Evolutionary conservation across 1,140 invertebrate species (phyloP).

Genomic region (Metaphire vulgaris): DNA sequence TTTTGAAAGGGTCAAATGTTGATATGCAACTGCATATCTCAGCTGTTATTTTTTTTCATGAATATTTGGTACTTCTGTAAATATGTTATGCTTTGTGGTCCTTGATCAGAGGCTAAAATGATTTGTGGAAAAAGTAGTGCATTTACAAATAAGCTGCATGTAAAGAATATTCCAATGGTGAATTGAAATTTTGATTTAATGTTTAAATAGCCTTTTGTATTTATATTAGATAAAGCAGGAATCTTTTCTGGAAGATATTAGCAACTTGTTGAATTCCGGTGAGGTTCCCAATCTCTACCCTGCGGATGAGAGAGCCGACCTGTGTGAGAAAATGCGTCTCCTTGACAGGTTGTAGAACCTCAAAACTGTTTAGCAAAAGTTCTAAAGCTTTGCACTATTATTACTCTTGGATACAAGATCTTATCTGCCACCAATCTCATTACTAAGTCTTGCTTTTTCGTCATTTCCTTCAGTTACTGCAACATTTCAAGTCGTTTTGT

Average conservation of each 20-base stretch:
- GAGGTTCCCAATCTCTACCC: slow-evolving; percentile 88
- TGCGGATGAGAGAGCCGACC: slow-evolving; percentile 80
- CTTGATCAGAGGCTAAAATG: too few relatives aligned
- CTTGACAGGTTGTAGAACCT: slow-evolving; percentile 67
- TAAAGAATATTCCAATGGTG: too few relatives aligned
- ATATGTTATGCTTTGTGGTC: too few relatives aligned
- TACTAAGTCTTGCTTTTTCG: not conserved
- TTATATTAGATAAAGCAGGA: slow-evolving; percentile 95
- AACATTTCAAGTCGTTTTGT: not conserved
- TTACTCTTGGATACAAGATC: not conserved
- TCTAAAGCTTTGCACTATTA: not conserved
- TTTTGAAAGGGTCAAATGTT: too few relatives aligned
- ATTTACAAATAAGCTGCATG: too few relatives aligned
- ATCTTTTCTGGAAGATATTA: slow-evolving; percentile 86
- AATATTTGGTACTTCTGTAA: too few relatives aligned
- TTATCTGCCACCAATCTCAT: not conserved
- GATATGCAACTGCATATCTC: too few relatives aligned
- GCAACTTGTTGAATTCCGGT: slow-evolving; percentile 85
- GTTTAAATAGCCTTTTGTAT: too few relatives aligned
- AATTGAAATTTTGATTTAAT: too few relatives aligned
- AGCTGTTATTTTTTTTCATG: too few relatives aligned
- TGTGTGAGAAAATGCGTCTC: slow-evolving; percentile 87
- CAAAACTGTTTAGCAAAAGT: not conserved
- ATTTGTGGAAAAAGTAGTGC: too few relatives aligned
- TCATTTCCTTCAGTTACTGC: not conserved